Evolutionary conservation across 2,797 vertebrate genomes (phyloP), one percentile per base, ranked within the genome.

Genomic region (Acipenser transmontanus): DNA sequence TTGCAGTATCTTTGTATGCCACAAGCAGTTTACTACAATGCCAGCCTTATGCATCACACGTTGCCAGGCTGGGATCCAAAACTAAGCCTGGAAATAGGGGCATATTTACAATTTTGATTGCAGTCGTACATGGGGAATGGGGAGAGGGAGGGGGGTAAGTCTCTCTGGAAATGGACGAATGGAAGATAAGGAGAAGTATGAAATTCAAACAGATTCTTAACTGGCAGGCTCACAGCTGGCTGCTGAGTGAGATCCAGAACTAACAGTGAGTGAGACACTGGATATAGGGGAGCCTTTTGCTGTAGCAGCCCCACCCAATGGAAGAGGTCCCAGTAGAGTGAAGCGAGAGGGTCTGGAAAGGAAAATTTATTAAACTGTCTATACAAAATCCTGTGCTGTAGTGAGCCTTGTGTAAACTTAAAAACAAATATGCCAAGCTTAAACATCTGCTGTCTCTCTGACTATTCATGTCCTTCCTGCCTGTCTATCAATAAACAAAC

Each of bases 91-190:
- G 20, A 52, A 50, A 68, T 68, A 68, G 52, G 62, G 67, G 61
- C 61, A 48, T 68, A 63, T 52, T 61, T 57, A 51, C 51, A 52
- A 47, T 68, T 61, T 63, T 34, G 61, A 57, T 34, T 34, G 34
- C 34, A 34, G 34, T 34, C 4, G 34, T 34, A 34, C 34, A 34
- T 34, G 34, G 34, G 34, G 34, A 34, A 34, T 34, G 34, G 4
- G 34, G 34, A 34, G 34, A 34, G 34, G 34, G 34, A 34, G 34
- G 61, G 69, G 65, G 61, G 54, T 49, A 59, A 61, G 48, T 67
- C 7, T 63, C 61, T 48, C 65, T 51, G 48, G 52, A 34, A 34
- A 49, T 50, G 61, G 69, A 70, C 4, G 13, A 63, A 49, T 50
- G 47, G 62, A 4, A 6, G 47, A 63, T 63, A 13, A 13, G 48